phyloP scores from a whole-genome alignment of 2,797 vertebrate genomes.

The Intellagama lesueurii region DNA sequence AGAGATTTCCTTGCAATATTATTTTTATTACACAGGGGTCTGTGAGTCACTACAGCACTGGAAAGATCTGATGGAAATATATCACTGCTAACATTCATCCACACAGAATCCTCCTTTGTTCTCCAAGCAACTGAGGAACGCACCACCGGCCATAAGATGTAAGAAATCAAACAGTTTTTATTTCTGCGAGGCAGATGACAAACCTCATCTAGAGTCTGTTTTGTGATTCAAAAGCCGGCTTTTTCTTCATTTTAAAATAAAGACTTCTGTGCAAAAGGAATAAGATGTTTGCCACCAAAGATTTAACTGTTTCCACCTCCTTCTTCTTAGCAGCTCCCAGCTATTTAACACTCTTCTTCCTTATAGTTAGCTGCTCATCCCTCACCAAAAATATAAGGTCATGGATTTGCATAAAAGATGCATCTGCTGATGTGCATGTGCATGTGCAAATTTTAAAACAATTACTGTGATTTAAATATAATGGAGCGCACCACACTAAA shows the following conservation, averaged over 20 bases:
- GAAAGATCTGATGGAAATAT: neutral
- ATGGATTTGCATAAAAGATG: neutral
- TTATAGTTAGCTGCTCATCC: neutral
- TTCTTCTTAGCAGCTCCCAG: neutral
- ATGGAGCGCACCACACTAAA: neutral
- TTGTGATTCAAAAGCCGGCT: neutral
- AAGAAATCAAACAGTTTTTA: conserved; percentile 33
- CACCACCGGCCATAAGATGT: neutral
- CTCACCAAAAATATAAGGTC: neutral
- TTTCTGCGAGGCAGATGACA: conserved; percentile 15
- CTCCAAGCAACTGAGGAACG: neutral
- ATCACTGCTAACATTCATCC: neutral
- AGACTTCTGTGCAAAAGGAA: neutral
- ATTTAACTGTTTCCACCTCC: neutral
- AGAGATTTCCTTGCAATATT: neutral
- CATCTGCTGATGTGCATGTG: too few relatives aligned
- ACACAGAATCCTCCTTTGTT: conserved; percentile 12
- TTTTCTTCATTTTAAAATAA: neutral
- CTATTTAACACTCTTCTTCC: neutral
- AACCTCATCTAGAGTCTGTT: neutral
- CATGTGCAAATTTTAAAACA: neutral
- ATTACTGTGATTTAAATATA: neutral
- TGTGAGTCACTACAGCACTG: conserved; percentile 16
- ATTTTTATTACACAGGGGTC: neutral
- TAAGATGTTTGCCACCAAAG: neutral